Evolutionary conservation across 1,140 invertebrate genomes (phyloP), one percentile per base, ranked within the genome.

Genomic region (Mycetomoellerius zeteki): DNA sequence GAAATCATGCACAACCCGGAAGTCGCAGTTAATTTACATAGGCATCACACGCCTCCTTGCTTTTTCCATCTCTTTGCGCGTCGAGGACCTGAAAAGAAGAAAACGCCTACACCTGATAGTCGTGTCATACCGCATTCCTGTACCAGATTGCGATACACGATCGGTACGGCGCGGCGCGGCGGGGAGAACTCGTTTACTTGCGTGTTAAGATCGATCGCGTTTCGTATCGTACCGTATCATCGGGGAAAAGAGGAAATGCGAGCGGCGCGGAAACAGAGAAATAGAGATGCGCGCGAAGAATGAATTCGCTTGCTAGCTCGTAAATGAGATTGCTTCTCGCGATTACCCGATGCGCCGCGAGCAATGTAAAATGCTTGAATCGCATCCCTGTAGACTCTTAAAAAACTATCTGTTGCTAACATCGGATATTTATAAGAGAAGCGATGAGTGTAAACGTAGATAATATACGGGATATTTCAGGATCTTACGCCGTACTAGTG

Each of bases 251-350:
- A 90, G 88, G 80, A 90, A 90, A 85, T 27, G 80, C 50, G 47
- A 90, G 50, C n/a, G 14, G 33, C 76, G 82, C 76, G 86, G 78
- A 90, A 90, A 90, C 84, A 47, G 60, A 89, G 72, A 85, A 85
- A 64, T 60, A 76, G 67, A 71, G 71, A 89, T 56, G 78, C 71
- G 78, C 71, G 85, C 75, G 87, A 54, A 73, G 82, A 65, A 89
- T 75, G 24, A 27, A 73, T 62, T 58, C 54, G 21, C 37, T 24
- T 24, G 64, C 19, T 6, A 21, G 64, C 47, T 67, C 24, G 21
- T 56, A 27, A 81, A 37, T 24, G 16, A 71, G 52, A 60, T 52
- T n/a, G 14, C 43, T 67, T 33, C 24, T 64, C 37, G 27, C 27
- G 78, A 81, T 72, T 62, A 76, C 3, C 67, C 21, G 16, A 3